A percentile compares a stretch with the other conserved stretches of the same genome.
These are phyloP conservation scores for Malurus alboscapulatus DNA, from an alignment of 2,113 vertebrate genomes.

Conservation along the genomic window DNA sequence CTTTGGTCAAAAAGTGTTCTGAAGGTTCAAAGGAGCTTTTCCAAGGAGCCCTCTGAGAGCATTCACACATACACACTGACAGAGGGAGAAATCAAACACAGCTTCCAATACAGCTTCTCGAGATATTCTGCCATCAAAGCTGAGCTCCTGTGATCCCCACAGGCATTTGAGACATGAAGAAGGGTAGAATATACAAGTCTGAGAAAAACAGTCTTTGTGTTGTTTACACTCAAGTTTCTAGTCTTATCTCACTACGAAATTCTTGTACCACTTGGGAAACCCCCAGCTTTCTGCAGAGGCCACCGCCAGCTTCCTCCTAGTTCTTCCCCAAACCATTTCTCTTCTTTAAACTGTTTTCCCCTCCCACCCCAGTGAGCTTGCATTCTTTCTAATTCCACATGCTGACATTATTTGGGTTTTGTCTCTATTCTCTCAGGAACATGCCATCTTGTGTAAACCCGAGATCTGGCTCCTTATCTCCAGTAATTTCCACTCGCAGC, in stretches of 20 bases:
- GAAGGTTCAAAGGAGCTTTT: conserved; percentile 16
- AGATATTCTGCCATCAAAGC: background rate
- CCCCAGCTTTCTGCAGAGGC: background rate
- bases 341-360: background rate
- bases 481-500: background rate
- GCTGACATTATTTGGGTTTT: background rate
- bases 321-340: background rate
- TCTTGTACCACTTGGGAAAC: background rate
- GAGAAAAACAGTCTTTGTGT: background rate
- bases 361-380: background rate
- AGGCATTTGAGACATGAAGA: background rate
- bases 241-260: background rate
- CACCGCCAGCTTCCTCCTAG: background rate
- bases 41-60: background rate
- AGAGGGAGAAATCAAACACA: conserved; percentile 20
- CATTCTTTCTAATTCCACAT: background rate
- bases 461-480: background rate
- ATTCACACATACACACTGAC: background rate
- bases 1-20: background rate
- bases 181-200: background rate
- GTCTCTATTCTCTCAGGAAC: background rate
- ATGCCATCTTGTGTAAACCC: background rate
- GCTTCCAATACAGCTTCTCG: background rate
- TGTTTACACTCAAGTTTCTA: background rate
- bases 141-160: background rate